Evolutionary conservation across 35 echinoderm and acorn worm genomes (phyloP).

Genomic region (Lytechinus variegatus): DNA sequence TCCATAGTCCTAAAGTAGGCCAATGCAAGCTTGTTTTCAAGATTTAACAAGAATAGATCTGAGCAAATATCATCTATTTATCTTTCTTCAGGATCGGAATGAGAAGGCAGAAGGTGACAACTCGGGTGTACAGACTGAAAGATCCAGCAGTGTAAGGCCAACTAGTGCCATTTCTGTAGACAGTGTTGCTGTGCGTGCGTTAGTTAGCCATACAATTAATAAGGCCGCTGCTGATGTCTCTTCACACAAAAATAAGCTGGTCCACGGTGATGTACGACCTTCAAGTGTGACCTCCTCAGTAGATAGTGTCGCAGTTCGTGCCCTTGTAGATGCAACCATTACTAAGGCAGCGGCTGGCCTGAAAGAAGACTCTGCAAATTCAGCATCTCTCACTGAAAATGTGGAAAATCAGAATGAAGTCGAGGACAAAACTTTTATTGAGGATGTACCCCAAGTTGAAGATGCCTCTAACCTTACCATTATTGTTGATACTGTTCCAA

Average conservation of each 20-base stretch:
- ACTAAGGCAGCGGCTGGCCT: slow-evolving; percentile 14
- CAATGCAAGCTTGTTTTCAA: neutral
- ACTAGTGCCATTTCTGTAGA: neutral
- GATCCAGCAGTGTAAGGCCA: neutral
- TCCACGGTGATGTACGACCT: neutral
- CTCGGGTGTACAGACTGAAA: neutral
- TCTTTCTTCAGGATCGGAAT: neutral
- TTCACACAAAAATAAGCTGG: neutral
- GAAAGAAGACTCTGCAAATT: neutral
- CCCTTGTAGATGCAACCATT: neutral
- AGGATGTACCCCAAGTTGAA: neutral
- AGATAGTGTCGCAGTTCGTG: slow-evolving; percentile 28
- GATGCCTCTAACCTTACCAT: neutral
- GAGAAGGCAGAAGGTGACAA: slow-evolving; percentile 8
- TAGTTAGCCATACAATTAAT: neutral
- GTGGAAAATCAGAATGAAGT: neutral
- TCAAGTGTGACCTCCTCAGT: neutral
- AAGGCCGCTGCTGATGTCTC: neutral
- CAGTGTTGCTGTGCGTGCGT: neutral
- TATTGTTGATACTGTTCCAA: neutral
- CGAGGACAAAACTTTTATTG: neutral
- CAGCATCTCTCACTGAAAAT: neutral
- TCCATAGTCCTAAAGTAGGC: neutral
- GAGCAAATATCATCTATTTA: neutral
- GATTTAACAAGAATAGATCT: neutral